A percentile compares a stretch with the other conserved stretches of the same genome.
Evolutionary conservation across 2,113 vertebrate genomes (phyloP).

Genomic region (Brachyistius frenatus): DNA sequence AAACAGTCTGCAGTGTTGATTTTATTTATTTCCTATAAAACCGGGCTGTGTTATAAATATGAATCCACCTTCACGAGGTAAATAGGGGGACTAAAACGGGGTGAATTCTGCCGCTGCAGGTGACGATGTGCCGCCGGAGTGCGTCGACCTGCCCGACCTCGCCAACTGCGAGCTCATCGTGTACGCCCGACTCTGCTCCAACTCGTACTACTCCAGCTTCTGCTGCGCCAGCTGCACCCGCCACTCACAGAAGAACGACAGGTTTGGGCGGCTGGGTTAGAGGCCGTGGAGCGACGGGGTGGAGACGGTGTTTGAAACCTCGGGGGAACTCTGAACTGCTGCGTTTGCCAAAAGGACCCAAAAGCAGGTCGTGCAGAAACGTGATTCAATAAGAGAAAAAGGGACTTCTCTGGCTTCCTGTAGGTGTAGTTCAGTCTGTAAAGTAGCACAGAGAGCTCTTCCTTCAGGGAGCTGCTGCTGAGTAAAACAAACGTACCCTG

Average conservation of each 20-base stretch:
- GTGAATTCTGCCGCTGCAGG: constrained; percentile 1
- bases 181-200: constrained; percentile 91
- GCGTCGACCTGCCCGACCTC: constrained; percentile 91
- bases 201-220: constrained; percentile 93
- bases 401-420: background rate
- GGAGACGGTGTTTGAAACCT: background rate
- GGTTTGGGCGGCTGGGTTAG: constrained; percentile 44
- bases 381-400: constrained; percentile 1
- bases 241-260: constrained; percentile 51
- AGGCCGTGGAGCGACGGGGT: background rate
- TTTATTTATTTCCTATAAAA: too few species aligned
- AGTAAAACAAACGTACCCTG: background rate
- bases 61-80: too few species aligned
- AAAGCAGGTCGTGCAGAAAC: background rate
- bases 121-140: constrained; percentile 75
- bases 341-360: constrained; percentile 48
- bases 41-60: too few species aligned
- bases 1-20: too few species aligned
- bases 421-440: constrained; percentile 19
- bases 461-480: constrained; percentile 32
- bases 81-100: too few species aligned
- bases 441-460: background rate
- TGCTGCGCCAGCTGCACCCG: constrained; percentile 94
- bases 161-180: constrained; percentile 96
- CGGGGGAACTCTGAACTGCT: constrained; percentile 13